Base-by-base conservation (phyloP, 2,113 vertebrate species). In the Oncorhynchus gorbuscha region DNA sequence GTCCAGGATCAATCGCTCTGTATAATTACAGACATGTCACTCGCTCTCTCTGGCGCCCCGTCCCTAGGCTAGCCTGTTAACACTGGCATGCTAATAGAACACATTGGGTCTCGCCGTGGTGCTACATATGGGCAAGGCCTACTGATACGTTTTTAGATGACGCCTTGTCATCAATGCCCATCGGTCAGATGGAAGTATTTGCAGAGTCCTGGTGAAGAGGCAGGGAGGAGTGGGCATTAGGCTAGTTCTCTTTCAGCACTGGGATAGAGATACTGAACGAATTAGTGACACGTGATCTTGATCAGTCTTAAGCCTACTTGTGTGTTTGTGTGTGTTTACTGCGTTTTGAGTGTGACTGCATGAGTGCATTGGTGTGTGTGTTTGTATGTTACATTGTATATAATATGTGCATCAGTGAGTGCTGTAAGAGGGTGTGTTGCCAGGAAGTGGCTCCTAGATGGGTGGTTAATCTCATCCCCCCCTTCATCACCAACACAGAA, bases 91-190 rank as follows among this genome's bases (percentile, higher is more conserved):
- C 81, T 89, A 86, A 84, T 28, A 28, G 28, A 28, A 28, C 28
- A 28, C 82, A 83, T 74, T 87, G 69, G 28, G 30, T 85, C 77
- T 75, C 81, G 77, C 76, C 67, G 26, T 3, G 0, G 72, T 88
- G 86, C 73, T 72, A 83, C 80, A 85, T 72, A 77, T 66, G 28
- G 62, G 74, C 80, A 39, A n/a, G 65, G 77, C 61, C 35, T 24
- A 3, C 20, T 35, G 24, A 70, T 28, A 22, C 39, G 7, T 65
- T 39, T 39, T n/a, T 9, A 6, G 55, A 65, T 59, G 70, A 20
- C 51, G 24, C 0, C n/a, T 68, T 51, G 61, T 48, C 72, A 69
- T 30, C 26, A 59, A 66, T 5, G 61, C 24, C 68, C 35, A 75
- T 80, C 67, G 32, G 51, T 87, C 83, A 77, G 61, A 61, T 13